Percentiles rank a stretch among this genome's conserved stretches.
Evolutionary conservation across 2,888 invertebrate genomes (phyloP).

Genomic region (Drosophila neonasuta): DNA sequence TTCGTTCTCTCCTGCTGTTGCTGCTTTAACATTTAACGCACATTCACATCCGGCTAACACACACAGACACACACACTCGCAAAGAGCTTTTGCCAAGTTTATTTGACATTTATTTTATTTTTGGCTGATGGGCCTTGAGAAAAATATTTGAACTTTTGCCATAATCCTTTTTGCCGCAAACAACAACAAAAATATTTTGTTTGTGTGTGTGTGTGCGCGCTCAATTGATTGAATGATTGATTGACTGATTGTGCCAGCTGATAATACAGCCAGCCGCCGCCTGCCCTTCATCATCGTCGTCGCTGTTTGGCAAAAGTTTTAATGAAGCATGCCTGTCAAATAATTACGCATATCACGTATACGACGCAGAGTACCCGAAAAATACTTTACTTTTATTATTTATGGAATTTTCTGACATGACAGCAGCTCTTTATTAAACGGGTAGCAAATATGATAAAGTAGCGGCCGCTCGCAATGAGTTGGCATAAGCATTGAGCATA

Average conservation of each 20-base stretch:
- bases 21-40: conserved; percentile 47
- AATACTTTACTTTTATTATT: conserved; percentile 2
- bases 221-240: conserved; percentile 65
- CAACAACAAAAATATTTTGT: conserved; percentile 33
- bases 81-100: conserved; percentile 39
- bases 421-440: conserved; percentile 4
- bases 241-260: conserved; percentile 43
- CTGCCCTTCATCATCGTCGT: not conserved
- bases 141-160: conserved; percentile 53
- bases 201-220: conserved; percentile 30
- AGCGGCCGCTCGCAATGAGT: conserved; percentile 14
- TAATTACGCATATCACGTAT: conserved; percentile 49
- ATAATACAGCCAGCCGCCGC: conserved; percentile 26
- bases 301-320: conserved; percentile 29
- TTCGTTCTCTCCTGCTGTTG: conserved; percentile 14
- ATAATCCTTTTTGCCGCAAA: conserved; percentile 52
- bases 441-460: not conserved
- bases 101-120: conserved; percentile 68
- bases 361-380: conserved; percentile 11
- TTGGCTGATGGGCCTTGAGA: conserved; percentile 31
- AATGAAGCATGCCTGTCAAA: conserved; percentile 43
- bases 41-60: conserved; percentile 44
- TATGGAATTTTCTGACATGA: conserved; percentile 10
- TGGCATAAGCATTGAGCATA: not conserved
- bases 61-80: conserved; percentile 6